Conservation (phyloP, 1,140 invertebrate species). For the Papilio aristodemus region DNA sequence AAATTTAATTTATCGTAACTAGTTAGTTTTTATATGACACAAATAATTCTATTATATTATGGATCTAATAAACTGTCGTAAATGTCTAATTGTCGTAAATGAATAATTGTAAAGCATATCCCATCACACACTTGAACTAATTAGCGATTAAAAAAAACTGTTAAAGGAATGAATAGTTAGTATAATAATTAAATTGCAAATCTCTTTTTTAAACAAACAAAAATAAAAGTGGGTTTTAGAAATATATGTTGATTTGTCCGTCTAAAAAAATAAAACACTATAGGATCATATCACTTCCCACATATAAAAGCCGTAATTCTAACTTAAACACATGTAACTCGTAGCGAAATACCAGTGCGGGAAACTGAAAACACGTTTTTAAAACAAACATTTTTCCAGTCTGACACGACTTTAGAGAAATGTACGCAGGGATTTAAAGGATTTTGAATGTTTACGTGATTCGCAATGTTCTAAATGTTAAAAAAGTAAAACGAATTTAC, state of each 20-base stretch:
- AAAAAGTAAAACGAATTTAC: too few relatives aligned
- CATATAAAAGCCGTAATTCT: background rate
- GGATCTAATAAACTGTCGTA: too few relatives aligned
- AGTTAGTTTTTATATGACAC: too few relatives aligned
- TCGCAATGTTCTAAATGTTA: background rate
- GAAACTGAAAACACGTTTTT: slow-evolving; percentile 4
- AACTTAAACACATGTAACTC: background rate
- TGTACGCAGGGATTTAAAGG: background rate
- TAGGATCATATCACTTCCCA: background rate
- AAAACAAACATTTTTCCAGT: slow-evolving; percentile 14
- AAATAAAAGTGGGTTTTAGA: background rate
- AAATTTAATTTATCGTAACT: too few relatives aligned
- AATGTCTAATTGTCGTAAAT: too few relatives aligned
- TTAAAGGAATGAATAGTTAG: too few relatives aligned
- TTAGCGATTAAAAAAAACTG: background rate
- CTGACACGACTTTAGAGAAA: slow-evolving; percentile 9
- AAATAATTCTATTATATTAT: too few relatives aligned
- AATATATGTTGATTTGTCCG: background rate
- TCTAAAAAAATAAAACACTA: background rate
- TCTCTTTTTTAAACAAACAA: background rate
- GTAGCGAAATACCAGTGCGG: background rate
- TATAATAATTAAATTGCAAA: too few relatives aligned
- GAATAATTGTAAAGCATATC: too few relatives aligned
- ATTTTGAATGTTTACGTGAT: background rate
- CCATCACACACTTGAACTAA: too few relatives aligned